Percentiles rank a stretch among this genome's conserved stretches.
Conservation (phyloP, 1,140 invertebrate species). For the Heliothis virescens region DNA sequence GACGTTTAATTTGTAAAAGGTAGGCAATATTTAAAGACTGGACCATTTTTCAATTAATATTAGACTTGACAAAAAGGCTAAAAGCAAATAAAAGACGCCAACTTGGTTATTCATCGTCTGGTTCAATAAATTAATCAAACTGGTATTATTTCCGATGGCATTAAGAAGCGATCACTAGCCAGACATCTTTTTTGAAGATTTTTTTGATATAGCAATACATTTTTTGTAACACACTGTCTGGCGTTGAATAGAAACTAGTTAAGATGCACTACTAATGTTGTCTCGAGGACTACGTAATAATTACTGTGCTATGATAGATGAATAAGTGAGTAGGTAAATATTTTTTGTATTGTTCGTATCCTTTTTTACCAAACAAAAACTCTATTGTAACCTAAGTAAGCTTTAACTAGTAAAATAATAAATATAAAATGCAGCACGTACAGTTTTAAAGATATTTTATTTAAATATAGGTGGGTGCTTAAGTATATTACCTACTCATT, state of each 20-base stretch:
- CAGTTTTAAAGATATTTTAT: no score
- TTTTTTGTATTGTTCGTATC: background rate
- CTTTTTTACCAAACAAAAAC: no score
- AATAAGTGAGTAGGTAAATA: background rate
- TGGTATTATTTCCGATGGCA: conserved; percentile 17
- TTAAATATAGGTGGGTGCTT: no score
- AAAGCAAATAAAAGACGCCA: conserved; percentile 4
- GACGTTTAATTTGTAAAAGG: conserved; percentile 5
- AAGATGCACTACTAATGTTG: conserved; percentile 27
- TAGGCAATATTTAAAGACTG: background rate
- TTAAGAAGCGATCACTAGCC: conserved; percentile 12
- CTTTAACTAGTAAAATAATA: background rate
- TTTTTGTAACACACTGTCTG: conserved; percentile 1
- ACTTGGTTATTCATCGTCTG: background rate
- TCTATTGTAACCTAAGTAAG: no score
- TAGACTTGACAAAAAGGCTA: background rate
- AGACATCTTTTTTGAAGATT: conserved; percentile 31
- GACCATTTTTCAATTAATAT: conserved; percentile 17
- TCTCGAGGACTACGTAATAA: conserved; percentile 16
- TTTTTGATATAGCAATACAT: conserved; percentile 11
- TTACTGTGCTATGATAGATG: background rate
- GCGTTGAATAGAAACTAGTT: conserved; percentile 21
- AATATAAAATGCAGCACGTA: background rate
- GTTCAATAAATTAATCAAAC: conserved; percentile 35
- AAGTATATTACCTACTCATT: no score